These are phyloP conservation scores for Rhea pennata DNA, from an alignment of 2,113 vertebrate genomes.

Conservation along the genomic window DNA sequence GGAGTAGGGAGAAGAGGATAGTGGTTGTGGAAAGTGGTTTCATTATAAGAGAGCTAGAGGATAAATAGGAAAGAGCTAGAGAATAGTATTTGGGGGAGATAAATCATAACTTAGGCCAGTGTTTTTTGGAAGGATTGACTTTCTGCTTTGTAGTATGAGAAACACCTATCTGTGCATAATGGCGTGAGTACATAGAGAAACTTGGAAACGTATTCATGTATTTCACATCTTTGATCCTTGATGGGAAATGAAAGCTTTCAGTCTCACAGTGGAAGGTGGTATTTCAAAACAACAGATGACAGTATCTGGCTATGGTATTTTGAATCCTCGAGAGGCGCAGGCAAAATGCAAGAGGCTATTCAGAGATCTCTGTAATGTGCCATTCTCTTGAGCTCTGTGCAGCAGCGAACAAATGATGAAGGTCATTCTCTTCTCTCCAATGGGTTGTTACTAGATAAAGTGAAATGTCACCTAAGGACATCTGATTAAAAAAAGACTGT, in stretches of 20 bases:
- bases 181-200: neutral
- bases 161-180: constrained; percentile 37
- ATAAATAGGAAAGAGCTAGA: neutral
- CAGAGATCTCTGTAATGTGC: constrained; percentile 23
- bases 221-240: constrained; percentile 48
- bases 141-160: neutral
- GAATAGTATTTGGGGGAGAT: neutral
- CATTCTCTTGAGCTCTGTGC: neutral
- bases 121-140: neutral
- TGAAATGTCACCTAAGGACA: constrained; percentile 69
- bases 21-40: neutral
- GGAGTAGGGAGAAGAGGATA: no score
- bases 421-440: constrained; percentile 54
- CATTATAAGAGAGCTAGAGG: neutral
- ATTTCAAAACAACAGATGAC: constrained; percentile 71
- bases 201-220: constrained; percentile 12
- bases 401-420: constrained; percentile 47
- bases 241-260: constrained; percentile 57
- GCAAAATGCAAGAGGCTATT: constrained; percentile 57
- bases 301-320: constrained; percentile 54
- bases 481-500: constrained; percentile 48
- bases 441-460: constrained; percentile 53
- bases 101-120: neutral
- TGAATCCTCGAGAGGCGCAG: constrained; percentile 37
- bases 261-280: constrained; percentile 56